phyloP scores from a whole-genome alignment of 2,888 invertebrate species.

The Acanthacorydalis orientalis region DNA sequence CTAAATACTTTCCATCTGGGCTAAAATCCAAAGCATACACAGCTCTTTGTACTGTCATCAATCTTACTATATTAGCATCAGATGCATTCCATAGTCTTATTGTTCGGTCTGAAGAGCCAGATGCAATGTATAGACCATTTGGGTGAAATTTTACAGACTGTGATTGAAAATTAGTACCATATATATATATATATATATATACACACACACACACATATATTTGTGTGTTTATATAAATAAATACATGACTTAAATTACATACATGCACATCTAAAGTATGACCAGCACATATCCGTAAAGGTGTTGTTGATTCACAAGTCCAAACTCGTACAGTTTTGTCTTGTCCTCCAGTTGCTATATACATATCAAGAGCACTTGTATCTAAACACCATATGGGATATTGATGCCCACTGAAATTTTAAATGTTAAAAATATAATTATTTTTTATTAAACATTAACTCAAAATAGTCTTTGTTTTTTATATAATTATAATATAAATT shows the following conservation, averaged over 20 bases:
- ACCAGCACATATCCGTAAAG: slow-evolving; percentile 71
- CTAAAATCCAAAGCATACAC: slow-evolving; percentile 68
- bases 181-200: too few relatives aligned
- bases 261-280: slow-evolving; percentile 81
- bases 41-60: slow-evolving; percentile 62
- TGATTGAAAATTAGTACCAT: slow-evolving; percentile 12
- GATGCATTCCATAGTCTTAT: slow-evolving; percentile 76
- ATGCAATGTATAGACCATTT: slow-evolving; percentile 76
- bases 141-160: slow-evolving; percentile 83
- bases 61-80: slow-evolving; percentile 64
- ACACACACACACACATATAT: not conserved
- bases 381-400: slow-evolving; percentile 83
- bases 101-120: slow-evolving; percentile 79
- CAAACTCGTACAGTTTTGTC: slow-evolving; percentile 70
- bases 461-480: too few relatives aligned
- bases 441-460: too few relatives aligned
- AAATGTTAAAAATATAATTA: slow-evolving; percentile 11
- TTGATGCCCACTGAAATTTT: slow-evolving; percentile 54
- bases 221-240: too few relatives aligned
- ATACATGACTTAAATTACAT: slow-evolving; percentile 18
- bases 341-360: slow-evolving; percentile 63
- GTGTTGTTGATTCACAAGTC: slow-evolving; percentile 65
- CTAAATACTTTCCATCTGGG: slow-evolving; percentile 67
- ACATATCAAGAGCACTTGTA: slow-evolving; percentile 45
- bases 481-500: too few relatives aligned